Base-by-base conservation (phyloP, 2,113 vertebrate species). In the Hippocampus abdominalis region DNA sequence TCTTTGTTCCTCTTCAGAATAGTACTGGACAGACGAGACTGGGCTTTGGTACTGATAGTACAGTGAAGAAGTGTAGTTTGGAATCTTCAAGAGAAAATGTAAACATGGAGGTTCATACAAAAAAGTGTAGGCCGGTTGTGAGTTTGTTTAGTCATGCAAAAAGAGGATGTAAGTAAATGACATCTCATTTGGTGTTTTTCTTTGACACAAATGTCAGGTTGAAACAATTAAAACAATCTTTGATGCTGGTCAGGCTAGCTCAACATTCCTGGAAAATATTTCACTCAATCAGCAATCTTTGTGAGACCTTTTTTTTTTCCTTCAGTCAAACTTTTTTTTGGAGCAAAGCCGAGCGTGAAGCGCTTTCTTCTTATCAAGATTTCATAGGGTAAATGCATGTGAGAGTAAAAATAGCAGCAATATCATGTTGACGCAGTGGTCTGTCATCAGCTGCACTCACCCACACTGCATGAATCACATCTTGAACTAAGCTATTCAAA, bases 1-100 rank as follows among this genome's bases (percentile, higher is more conserved):
- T 81, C 80, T 86, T 13, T 84, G 84, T 48, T 89, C 85, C 63
- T 80, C 84, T 44, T 86, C 87, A 36, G 86, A 80, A 64, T 83
- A 85, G 80, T 80, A 88, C 44, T 75, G 77, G 42, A 69, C 72
- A 9, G 87, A 84, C 2, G 87, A 84, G 46, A 74, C 44, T 5
- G 77, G 44, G 40, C 77, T 29, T 0, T 68, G 85, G 73, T 86
- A 86, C 77, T 83, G 87, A 79, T 89, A 87, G 77, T 77, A 87
- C 69, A 84, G 46, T 29, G 84, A 36, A 9, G 74, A 72, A 49
- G 76, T 78, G 81, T 84, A 90, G 76, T 78, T 84, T 40, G 86
- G 83, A 48, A 90, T 86, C 86, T 89, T 72, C 67, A 46, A 57
- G 64, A 80, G 53, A 81, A 69, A 83, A 71, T n/a, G 27, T 74